Conservation (phyloP, 2,888 invertebrate species). For the Odontothrips loti region DNA sequence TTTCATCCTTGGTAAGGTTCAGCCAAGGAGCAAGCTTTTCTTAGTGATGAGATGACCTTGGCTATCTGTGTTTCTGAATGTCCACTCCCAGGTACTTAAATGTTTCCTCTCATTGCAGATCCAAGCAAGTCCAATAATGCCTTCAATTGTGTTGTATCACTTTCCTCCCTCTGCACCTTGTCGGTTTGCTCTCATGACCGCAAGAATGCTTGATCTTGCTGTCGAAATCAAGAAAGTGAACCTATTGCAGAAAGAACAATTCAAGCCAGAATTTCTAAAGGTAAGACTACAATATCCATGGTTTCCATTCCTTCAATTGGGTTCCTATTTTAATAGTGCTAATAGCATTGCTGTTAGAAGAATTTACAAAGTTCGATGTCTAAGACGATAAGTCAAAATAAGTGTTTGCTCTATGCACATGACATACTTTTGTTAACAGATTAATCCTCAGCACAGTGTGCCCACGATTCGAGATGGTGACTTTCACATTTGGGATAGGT, state of each 20-base stretch:
- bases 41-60: too few relatives aligned
- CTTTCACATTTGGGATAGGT: constrained; percentile 34
- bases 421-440: constrained; percentile 11
- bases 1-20: too few relatives aligned
- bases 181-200: neutral
- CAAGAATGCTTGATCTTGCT: neutral
- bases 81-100: neutral
- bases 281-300: neutral
- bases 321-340: too few relatives aligned
- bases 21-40: too few relatives aligned
- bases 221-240: constrained; percentile 40
- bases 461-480: constrained; percentile 32
- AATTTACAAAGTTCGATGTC: too few relatives aligned
- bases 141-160: neutral
- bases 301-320: too few relatives aligned
- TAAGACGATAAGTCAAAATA: too few relatives aligned
- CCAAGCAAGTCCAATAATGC: neutral
- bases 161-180: neutral
- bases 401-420: too few relatives aligned
- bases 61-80: neutral
- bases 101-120: neutral
- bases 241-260: neutral
- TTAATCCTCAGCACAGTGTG: constrained; percentile 33
- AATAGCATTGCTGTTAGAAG: too few relatives aligned
- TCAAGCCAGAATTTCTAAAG: neutral